phyloP scores from a whole-genome alignment of 2,797 vertebrate genomes.

The Lithobates sylvaticus region DNA sequence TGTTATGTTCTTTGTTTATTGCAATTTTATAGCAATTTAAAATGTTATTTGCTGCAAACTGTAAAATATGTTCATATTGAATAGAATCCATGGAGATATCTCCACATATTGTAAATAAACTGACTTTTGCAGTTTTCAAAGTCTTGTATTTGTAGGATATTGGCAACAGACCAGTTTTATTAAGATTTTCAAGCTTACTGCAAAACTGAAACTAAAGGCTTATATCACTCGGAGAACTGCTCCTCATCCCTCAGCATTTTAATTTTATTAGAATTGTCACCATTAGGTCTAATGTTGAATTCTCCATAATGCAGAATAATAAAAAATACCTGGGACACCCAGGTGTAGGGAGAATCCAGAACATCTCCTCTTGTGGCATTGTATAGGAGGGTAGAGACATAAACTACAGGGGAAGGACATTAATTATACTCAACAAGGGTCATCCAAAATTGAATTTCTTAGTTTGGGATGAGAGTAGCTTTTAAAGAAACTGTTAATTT shows the following conservation, averaged over 20 bases:
- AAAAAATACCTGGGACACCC: too few species aligned
- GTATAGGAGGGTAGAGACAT: too few species aligned
- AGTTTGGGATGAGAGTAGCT: too few species aligned
- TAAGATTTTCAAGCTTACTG: not conserved
- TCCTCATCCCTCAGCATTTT: too few species aligned
- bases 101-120: not conserved
- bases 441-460: too few species aligned
- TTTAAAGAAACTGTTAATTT: too few species aligned
- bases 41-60: constrained; percentile 4
- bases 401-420: not conserved
- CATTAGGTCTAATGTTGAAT: too few species aligned
- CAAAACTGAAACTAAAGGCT: not conserved
- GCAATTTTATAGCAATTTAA: constrained; percentile 25
- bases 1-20: not conserved
- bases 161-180: too few species aligned
- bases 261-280: not conserved
- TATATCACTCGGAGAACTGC: not conserved
- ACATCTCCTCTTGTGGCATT: not conserved
- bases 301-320: too few species aligned
- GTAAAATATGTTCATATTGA: not conserved
- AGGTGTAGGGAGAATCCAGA: not conserved
- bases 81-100: not conserved
- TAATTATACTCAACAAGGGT: not conserved
- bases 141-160: not conserved
- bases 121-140: constrained; percentile 8